These are phyloP conservation scores for Lutraria lutraria DNA, from an alignment of 2,888 invertebrate species.

Conservation along the genomic window DNA sequence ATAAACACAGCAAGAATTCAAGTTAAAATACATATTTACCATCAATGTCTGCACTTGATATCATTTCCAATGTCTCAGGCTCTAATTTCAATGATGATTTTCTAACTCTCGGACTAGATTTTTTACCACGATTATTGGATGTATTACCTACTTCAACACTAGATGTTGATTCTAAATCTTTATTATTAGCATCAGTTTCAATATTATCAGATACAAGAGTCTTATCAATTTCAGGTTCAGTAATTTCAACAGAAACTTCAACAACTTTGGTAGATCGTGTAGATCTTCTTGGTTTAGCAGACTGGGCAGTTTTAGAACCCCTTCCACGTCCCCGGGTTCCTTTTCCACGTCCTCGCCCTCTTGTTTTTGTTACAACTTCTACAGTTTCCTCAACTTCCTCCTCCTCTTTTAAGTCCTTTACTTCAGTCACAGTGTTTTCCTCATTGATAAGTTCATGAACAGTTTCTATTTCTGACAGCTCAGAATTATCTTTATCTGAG, in stretches of 20 bases:
- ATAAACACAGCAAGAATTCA: not conserved
- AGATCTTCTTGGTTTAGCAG: conserved; percentile 47
- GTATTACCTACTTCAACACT: conserved; percentile 38
- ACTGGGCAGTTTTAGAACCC: conserved; percentile 28
- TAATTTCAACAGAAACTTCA: conserved; percentile 20
- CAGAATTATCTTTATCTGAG: not conserved
- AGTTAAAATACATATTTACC: conserved; percentile 26
- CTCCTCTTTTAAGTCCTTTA: conserved; percentile 29
- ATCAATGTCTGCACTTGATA: conserved; percentile 44
- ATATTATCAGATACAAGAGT: conserved; percentile 25
- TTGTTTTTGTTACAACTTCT: conserved; percentile 30
- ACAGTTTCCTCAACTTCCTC: conserved; percentile 39
- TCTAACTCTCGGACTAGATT: conserved; percentile 42
- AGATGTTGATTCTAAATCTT: conserved; percentile 35
- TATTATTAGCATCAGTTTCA: conserved; percentile 39
- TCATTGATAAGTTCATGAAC: not conserved
- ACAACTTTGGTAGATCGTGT: conserved; percentile 31
- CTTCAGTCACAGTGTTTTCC: conserved; percentile 22
- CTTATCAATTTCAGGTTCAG: conserved; percentile 22
- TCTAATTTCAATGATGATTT: conserved; percentile 43
- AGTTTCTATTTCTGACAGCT: not conserved
- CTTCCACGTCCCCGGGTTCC: conserved; percentile 56
- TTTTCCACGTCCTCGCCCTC: conserved; percentile 56
- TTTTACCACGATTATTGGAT: conserved; percentile 22
- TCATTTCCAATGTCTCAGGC: conserved; percentile 15